These are phyloP conservation scores for Aspidiotus rigidus DNA, from an alignment of 2,888 invertebrate genomes.

Conservation along the genomic window DNA sequence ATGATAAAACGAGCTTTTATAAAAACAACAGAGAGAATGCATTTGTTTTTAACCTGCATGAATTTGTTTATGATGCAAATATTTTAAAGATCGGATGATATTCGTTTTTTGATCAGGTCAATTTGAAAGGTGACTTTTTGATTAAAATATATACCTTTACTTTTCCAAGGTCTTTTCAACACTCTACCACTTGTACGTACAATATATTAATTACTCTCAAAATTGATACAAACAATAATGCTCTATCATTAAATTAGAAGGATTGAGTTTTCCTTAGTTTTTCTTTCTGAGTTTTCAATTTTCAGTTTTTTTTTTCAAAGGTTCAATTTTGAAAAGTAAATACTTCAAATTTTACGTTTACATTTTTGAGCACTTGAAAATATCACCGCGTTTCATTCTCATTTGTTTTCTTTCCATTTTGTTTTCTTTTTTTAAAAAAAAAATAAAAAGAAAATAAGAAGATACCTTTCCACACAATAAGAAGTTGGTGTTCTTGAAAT, in stretches of 20 bases:
- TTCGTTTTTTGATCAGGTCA: neutral
- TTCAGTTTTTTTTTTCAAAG: no score
- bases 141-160: neutral
- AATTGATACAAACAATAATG: neutral
- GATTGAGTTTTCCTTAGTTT: neutral
- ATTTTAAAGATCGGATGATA: neutral
- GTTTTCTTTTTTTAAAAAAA: slow-evolving; percentile 13
- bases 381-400: slow-evolving; percentile 17
- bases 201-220: neutral
- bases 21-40: slow-evolving; percentile 9
- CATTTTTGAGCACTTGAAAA: slow-evolving; percentile 10
- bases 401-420: slow-evolving; percentile 16
- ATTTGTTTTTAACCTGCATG: slow-evolving; percentile 14
- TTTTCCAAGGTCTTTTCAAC: neutral
- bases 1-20: slow-evolving; percentile 1
- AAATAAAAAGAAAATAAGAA: neutral
- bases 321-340: neutral
- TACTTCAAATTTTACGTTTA: slow-evolving; percentile 12
- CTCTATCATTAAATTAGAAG: neutral
- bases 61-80: slow-evolving; percentile 30
- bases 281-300: neutral
- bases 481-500: slow-evolving; percentile 18
- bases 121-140: slow-evolving; percentile 18
- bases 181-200: neutral
- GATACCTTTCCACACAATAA: neutral